Percentiles rank a stretch among this genome's conserved stretches.
phyloP scores from a whole-genome alignment of 2,888 invertebrate species.

The Pelosia muscerda region DNA sequence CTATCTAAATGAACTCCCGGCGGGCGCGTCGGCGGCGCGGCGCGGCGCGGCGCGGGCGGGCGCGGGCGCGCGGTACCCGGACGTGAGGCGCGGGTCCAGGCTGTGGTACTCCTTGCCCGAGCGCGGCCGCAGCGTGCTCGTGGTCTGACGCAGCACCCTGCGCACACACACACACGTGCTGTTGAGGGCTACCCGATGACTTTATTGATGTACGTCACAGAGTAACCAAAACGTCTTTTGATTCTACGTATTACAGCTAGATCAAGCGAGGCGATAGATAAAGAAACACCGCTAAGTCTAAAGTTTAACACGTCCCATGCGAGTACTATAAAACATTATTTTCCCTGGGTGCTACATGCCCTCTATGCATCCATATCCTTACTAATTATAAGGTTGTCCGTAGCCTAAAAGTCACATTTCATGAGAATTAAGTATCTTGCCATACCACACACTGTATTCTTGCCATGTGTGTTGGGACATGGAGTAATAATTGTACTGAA shows the following conservation, averaged over 20 bases:
- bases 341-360: too few relatives aligned
- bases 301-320: too few relatives aligned
- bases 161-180: not conserved
- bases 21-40: conserved; percentile 38
- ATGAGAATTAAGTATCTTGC: too few relatives aligned
- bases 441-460: too few relatives aligned
- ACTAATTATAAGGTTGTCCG: too few relatives aligned
- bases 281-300: not conserved
- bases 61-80: conserved; percentile 46
- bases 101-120: conserved; percentile 95
- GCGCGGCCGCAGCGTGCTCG: conserved; percentile 92
- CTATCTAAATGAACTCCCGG: not conserved
- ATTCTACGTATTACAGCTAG: not conserved
- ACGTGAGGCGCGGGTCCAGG: conserved; percentile 60
- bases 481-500: too few relatives aligned
- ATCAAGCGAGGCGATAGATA: not conserved
- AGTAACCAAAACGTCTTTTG: too few relatives aligned
- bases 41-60: conserved; percentile 41
- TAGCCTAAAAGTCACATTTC: too few relatives aligned
- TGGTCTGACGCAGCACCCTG: conserved; percentile 72
- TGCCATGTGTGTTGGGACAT: too few relatives aligned
- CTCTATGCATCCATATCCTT: too few relatives aligned
- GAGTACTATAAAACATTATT: too few relatives aligned
- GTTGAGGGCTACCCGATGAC: not conserved
- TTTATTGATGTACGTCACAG: not conserved